Evolutionary conservation across 2,113 vertebrate genomes (phyloP).

Genomic region (Festucalex cinctus): DNA sequence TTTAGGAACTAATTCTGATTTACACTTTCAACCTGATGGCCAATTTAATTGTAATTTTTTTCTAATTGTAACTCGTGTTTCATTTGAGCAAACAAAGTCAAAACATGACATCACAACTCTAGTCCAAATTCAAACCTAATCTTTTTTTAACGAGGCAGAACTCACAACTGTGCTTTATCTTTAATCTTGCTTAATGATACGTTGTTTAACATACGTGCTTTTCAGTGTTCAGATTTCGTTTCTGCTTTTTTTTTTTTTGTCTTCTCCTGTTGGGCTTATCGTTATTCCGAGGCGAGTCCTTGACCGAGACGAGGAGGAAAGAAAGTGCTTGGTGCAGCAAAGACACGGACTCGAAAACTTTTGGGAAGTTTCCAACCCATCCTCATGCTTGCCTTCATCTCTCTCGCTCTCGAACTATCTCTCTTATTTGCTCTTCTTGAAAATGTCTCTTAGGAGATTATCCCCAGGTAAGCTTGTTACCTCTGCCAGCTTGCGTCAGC

Average conservation of each 20-base stretch:
- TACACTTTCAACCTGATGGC: too few species aligned
- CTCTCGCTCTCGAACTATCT: slow-evolving; percentile 11
- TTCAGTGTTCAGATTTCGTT: too few species aligned
- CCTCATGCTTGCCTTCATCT: slow-evolving; percentile 24
- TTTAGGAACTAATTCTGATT: too few species aligned
- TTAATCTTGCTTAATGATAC: too few species aligned
- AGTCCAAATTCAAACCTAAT: too few species aligned
- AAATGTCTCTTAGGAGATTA: slow-evolving; percentile 81
- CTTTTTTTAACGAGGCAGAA: too few species aligned
- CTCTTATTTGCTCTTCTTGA: slow-evolving; percentile 61
- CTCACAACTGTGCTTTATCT: too few species aligned
- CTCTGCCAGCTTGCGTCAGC: slow-evolving; percentile 75
- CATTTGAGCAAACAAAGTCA: too few species aligned
- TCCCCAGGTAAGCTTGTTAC: slow-evolving; percentile 82
- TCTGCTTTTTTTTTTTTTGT: slow-evolving; percentile 4
- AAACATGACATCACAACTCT: too few species aligned
- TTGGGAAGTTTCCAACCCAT: slow-evolving; percentile 61
- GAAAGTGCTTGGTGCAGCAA: slow-evolving; percentile 70
- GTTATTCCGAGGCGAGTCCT: slow-evolving; percentile 53
- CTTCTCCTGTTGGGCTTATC: slow-evolving; percentile 9
- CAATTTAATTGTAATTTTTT: too few species aligned
- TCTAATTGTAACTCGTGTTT: too few species aligned
- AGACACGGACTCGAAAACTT: slow-evolving; percentile 69
- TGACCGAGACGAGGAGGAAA: slow-evolving; percentile 62
- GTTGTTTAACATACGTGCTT: too few species aligned